Base-by-base conservation (phyloP, 2,113 vertebrate species). In the Phalacrocorax brasilianus region DNA sequence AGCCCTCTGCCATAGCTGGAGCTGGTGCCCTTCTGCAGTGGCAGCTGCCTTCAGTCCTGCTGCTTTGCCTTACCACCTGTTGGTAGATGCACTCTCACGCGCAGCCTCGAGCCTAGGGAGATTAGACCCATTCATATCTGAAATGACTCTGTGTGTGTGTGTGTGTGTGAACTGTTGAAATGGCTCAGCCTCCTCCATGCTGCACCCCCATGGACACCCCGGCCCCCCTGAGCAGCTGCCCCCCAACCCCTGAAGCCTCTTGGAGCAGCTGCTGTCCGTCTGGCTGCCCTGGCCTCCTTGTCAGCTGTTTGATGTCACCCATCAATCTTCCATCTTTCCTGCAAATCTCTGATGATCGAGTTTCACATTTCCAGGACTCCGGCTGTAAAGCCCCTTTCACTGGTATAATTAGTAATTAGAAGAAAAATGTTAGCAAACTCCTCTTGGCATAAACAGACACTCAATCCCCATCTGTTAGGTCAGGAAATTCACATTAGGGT, bases 381-480 rank as follows among this genome's bases (percentile, higher is more conserved):
- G 24, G 89, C 92, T 23, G 85, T 96, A 97, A 98, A 98, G 95
- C 91, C 90, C 83, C 92, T 97, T 98, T 97, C 96, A 96, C 95
- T 97, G 90, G 96, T 98, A 96, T 98, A 98, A 98, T 98, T 98
- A 98, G 97, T 98, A 98, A 98, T 98, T 98, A 98, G 96, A 97
- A 75, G 93, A 96, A 98, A 98, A 98, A 98, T 97, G 96, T 98
- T 97, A 97, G 97, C 97, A 96, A 96, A 94, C 94, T 95, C 59
- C 83, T 93, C 91, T 93, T 89, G 96, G 96, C 97, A 97, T 98
- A 99, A 99, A 98, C 98, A 98, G 98, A 98, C 98, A 98, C 97
- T 98, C 98, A 98, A 98, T 99, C 98, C 97, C 93, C 97, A 98
- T 97, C 97, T 98, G 98, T 98, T 97, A 97, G 98, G 96, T 97